These are phyloP conservation scores for Tolmerus cingulatus DNA, from an alignment of 2,888 invertebrate species.

Conservation along the genomic window DNA sequence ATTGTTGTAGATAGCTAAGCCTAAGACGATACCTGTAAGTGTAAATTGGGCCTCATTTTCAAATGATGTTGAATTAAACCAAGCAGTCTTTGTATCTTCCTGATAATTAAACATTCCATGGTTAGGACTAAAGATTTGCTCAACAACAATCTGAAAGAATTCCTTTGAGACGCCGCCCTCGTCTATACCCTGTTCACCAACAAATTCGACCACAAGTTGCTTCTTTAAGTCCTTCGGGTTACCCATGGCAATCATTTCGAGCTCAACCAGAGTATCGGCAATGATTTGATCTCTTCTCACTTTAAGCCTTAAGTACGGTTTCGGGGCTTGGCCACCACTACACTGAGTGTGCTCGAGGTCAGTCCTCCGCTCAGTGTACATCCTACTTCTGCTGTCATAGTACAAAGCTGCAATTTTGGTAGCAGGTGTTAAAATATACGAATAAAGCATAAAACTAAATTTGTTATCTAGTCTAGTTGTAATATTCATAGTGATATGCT, in stretches of 20 bases:
- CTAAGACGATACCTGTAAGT: conserved; percentile 90
- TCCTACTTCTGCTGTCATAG: conserved; percentile 92
- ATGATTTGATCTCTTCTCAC: conserved; percentile 86
- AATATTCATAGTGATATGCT: conserved; percentile 67
- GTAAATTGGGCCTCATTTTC: conserved; percentile 95
- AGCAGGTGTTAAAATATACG: conserved; percentile 89
- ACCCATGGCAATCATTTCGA: conserved; percentile 92
- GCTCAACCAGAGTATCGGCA: conserved; percentile 88
- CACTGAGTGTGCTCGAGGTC: conserved; percentile 78
- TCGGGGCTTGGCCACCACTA: conserved; percentile 81
- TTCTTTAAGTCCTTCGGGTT: conserved; percentile 92
- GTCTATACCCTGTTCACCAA: conserved; percentile 94
- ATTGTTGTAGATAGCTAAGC: conserved; percentile 95
- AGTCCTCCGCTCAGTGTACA: conserved; percentile 90
- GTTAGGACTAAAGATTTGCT: conserved; percentile 95
- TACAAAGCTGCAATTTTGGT: conserved; percentile 91
- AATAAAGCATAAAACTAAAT: conserved; percentile 90
- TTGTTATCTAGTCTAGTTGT: conserved; percentile 62
- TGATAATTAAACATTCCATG: conserved; percentile 88
- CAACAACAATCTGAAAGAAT: conserved; percentile 93
- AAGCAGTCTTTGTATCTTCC: conserved; percentile 72
- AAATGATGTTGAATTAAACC: conserved; percentile 93
- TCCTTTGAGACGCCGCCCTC: conserved; percentile 97
- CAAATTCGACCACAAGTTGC: conserved; percentile 94
- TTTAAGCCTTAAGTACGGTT: conserved; percentile 84